Base-by-base conservation (phyloP, 2,888 invertebrate species). In the Blastobasis adustella region DNA sequence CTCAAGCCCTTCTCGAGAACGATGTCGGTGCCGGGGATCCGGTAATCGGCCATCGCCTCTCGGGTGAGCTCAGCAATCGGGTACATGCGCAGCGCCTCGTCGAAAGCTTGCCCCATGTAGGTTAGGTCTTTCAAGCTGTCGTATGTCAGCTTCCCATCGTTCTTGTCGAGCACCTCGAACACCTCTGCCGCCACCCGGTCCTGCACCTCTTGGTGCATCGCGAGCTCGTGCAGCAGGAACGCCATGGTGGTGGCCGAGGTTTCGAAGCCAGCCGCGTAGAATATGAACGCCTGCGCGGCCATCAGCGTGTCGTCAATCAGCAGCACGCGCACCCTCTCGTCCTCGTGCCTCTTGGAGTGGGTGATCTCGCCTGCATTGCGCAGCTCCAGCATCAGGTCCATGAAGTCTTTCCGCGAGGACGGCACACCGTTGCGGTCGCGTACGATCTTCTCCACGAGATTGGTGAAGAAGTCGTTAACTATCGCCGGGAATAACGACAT, bases 31-130 rank as follows among this genome's bases (percentile, higher is more conserved):
- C 63, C 71, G 0, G 79, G 79, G 10, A 82, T 57, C 8, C 55
- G 60, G 51, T 81, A 81, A 3, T 67, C 59, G 37, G 62, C 61
- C 38, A 63, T 63, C 53, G 83, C 82, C 7, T 59, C 54, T 46
- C 83, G 68, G 45, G 75, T 78, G 4, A 82, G 65, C 5, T 76
- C 72, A 4, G 81, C 69, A 1, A 86, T 76, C 2, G 89, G 85
- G 63, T 80, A 84, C 57, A 81, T 76, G 37, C 90, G 66, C 37
- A 89, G 60, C 0, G 82, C 76, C 61, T 90, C 90, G 49, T 69
- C 63, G n/a, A 80, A 56, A 5, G 79, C 73, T 67, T 72, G 71
- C 45, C 75, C 74, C 51, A 83, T 53, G 58, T 82, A 84, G 7
- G 65, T 59, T 67, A 84, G 66, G 43, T 77, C 73, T 9, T 60